These are phyloP conservation scores for Halcyon smyrnensis DNA, from an alignment of 2,797 vertebrate genomes.

Conservation along the genomic window DNA sequence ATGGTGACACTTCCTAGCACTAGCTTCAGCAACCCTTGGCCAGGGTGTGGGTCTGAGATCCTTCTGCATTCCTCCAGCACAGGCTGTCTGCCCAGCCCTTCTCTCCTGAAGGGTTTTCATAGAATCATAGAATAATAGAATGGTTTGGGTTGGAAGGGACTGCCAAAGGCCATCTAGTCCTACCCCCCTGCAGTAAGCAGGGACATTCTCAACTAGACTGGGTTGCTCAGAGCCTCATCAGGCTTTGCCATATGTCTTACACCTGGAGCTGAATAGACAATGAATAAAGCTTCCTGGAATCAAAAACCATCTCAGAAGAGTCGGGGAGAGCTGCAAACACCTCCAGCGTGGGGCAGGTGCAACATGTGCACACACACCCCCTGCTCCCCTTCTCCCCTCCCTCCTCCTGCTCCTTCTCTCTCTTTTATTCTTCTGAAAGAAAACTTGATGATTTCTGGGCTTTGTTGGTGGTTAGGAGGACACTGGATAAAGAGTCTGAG, in stretches of 20 bases:
- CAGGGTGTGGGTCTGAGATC: background rate
- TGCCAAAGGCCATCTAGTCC: too few relatives aligned
- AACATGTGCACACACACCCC: fast-evolving
- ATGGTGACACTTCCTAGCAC: background rate
- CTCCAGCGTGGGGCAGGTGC: background rate
- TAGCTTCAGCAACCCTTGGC: background rate
- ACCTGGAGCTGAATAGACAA: background rate
- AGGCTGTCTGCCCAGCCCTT: background rate
- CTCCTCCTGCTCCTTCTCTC: background rate
- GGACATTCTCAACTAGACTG: too few relatives aligned
- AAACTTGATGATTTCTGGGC: constrained; percentile 60
- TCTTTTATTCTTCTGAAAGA: constrained; percentile 56
- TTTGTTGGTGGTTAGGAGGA: constrained; percentile 76
- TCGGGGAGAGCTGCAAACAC: background rate
- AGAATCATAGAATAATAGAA: too few relatives aligned
- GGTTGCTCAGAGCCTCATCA: too few relatives aligned
- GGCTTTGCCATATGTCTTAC: background rate
- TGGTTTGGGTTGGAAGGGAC: too few relatives aligned
- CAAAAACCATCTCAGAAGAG: background rate
- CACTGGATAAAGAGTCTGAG: constrained; percentile 74
- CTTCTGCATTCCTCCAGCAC: fast-evolving
- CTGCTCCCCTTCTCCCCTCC: background rate
- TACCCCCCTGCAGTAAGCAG: too few relatives aligned
- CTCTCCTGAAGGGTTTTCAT: background rate
- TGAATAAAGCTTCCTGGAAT: background rate